phyloP scores from a whole-genome alignment of 2,113 vertebrate species.

The Pygathrix nemaeus region DNA sequence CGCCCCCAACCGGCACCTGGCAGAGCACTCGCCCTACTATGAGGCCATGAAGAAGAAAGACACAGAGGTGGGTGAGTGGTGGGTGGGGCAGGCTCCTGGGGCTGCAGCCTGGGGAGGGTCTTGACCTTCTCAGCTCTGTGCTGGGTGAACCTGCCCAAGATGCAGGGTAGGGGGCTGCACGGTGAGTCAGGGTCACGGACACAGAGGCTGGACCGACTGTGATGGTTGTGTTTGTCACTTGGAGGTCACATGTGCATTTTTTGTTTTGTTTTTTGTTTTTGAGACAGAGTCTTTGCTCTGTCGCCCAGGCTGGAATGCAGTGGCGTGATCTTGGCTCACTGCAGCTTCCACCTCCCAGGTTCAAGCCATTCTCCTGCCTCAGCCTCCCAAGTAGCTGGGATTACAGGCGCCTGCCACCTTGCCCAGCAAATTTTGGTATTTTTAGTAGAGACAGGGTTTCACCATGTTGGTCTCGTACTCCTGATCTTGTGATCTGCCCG shows the following conservation, averaged over 20 bases:
- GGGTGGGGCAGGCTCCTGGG: neutral
- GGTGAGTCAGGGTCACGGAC: rapidly evolving
- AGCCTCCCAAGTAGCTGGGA: too few relatives aligned
- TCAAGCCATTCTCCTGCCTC: too few relatives aligned
- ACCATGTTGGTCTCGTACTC: too few relatives aligned
- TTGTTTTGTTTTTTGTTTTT: too few relatives aligned
- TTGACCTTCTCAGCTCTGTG: neutral
- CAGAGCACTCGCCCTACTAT: constrained; percentile 94
- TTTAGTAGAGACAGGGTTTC: too few relatives aligned
- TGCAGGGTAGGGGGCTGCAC: rapidly evolving
- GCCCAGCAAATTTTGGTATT: too few relatives aligned
- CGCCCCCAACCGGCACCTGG: constrained; percentile 93
- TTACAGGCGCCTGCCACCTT: too few relatives aligned
- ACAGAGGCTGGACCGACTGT: neutral
- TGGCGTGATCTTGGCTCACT: too few relatives aligned
- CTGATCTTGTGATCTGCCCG: too few relatives aligned
- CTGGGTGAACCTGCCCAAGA: neutral
- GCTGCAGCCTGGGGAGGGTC: neutral
- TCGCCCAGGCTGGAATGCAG: too few relatives aligned
- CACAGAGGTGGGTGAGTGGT: constrained; percentile 89
- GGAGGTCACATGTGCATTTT: neutral
- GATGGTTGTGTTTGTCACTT: neutral
- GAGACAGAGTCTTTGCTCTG: too few relatives aligned
- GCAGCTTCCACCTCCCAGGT: too few relatives aligned
- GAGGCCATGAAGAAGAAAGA: constrained; percentile 98